Conservation (phyloP, 2,888 invertebrate species). For the Caenorhabditis panamensis region DNA sequence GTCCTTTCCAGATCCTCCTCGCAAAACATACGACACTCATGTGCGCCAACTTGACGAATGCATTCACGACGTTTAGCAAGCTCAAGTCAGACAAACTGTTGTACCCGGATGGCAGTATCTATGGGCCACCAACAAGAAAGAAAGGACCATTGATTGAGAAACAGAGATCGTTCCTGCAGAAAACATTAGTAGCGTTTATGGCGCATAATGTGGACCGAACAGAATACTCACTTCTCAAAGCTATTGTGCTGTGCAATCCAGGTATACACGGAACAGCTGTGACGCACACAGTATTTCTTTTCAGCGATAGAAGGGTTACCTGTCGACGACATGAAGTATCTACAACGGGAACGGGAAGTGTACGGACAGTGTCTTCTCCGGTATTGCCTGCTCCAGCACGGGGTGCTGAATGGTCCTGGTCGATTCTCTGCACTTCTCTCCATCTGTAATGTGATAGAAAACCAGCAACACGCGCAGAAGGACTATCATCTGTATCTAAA, state of each 20-base stretch:
- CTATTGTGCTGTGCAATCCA: conserved; percentile 36
- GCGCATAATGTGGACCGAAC: conserved; percentile 24
- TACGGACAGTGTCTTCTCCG: conserved; percentile 36
- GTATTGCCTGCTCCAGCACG: conserved; percentile 39
- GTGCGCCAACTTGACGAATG: conserved; percentile 37
- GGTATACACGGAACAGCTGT: background rate
- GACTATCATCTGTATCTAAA: conserved; percentile 26
- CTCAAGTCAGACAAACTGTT: conserved; percentile 29
- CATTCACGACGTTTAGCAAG: conserved; percentile 29
- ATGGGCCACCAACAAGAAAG: conserved; percentile 33
- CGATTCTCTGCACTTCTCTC: conserved; percentile 28
- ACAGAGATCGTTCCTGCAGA: conserved; percentile 38
- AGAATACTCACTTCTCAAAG: conserved; percentile 40
- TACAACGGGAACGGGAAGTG: conserved; percentile 34
- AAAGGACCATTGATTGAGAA: conserved; percentile 28
- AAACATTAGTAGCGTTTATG: conserved; percentile 30
- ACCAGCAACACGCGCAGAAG: conserved; percentile 37
- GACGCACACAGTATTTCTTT: background rate
- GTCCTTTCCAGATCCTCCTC: conserved; percentile 16
- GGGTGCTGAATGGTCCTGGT: conserved; percentile 28
- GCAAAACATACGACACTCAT: conserved; percentile 22
- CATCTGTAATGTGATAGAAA: conserved; percentile 18
- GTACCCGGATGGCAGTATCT: conserved; percentile 43
- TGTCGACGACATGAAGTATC: conserved; percentile 13
- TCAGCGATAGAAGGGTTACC: conserved; percentile 10